Percentiles rank a stretch among this genome's conserved stretches.
Evolutionary conservation across 2,113 vertebrate genomes (phyloP).

Genomic region (Argyrosomus japonicus): DNA sequence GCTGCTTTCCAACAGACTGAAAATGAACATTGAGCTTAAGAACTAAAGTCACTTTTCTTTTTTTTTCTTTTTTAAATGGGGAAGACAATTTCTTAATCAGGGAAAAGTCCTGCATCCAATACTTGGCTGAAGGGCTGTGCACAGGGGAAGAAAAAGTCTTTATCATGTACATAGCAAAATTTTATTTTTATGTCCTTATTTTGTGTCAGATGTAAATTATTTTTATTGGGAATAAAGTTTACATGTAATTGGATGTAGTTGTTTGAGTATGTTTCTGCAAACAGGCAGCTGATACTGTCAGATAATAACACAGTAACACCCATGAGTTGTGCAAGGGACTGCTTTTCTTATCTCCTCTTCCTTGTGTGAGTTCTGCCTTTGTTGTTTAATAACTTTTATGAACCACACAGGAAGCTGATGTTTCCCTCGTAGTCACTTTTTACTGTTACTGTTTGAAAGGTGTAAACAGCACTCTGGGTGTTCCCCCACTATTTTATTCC

Average conservation of each 20-base stretch:
- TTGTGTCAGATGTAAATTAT: conserved; percentile 54
- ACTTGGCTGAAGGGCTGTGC: conserved; percentile 18
- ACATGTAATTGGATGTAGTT: background rate
- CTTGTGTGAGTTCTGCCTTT: conserved; percentile 11
- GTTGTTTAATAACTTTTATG: background rate
- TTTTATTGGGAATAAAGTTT: conserved; percentile 74
- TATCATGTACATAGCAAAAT: conserved; percentile 56
- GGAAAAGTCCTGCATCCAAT: conserved; percentile 45
- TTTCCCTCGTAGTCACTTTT: background rate
- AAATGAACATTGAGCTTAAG: background rate
- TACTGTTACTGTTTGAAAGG: background rate
- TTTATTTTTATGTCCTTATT: conserved; percentile 39
- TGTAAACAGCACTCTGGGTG: background rate
- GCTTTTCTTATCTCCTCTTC: conserved; percentile 12
- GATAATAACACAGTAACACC: conserved; percentile 19
- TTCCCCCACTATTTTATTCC: background rate
- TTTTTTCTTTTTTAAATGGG: background rate
- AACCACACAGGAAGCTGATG: background rate
- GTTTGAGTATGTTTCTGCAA: background rate
- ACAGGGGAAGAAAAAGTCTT: conserved; percentile 51
- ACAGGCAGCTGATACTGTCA: background rate
- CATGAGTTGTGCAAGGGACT: background rate
- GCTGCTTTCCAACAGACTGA: conserved; percentile 49
- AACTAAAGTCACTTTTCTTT: conserved; percentile 51
- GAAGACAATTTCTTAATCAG: conserved; percentile 66